These are phyloP conservation scores for Boulengeromyrus knoepffleri DNA, from an alignment of 2,113 vertebrate species.

Conservation along the genomic window DNA sequence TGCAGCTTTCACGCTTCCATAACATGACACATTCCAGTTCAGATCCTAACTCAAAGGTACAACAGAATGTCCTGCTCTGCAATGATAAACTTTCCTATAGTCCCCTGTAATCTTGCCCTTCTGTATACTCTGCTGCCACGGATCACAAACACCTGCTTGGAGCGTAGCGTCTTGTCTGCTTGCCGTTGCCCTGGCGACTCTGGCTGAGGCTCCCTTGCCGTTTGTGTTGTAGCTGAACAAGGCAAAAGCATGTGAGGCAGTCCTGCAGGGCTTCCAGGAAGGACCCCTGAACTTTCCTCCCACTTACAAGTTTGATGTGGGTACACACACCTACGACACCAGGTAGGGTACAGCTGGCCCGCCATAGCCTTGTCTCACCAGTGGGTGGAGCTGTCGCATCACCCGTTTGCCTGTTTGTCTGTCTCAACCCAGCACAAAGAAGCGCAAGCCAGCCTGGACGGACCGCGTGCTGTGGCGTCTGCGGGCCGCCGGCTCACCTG, in stretches of 20 bases:
- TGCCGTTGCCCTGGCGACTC: not conserved
- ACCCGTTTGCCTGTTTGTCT: not conserved
- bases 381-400: not conserved
- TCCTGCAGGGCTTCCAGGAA: constrained; percentile 87
- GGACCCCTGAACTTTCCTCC: constrained; percentile 86
- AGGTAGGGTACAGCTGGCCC: constrained; percentile 59
- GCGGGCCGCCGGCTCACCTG: constrained; percentile 63
- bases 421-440: constrained; percentile 71
- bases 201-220: not conserved
- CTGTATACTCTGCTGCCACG: not conserved
- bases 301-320: constrained; percentile 96
- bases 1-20: not conserved
- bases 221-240: constrained; percentile 77
- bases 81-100: not conserved
- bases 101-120: not conserved
- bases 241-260: constrained; percentile 80
- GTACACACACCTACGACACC: constrained; percentile 92
- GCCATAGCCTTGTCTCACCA: not conserved
- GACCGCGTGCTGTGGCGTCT: constrained; percentile 95
- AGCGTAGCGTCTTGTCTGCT: not conserved
- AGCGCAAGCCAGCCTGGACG: constrained; percentile 95
- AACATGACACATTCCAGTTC: not conserved
- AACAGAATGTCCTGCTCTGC: not conserved
- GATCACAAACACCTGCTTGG: not conserved
- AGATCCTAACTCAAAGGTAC: not conserved